phyloP scores from a whole-genome alignment of 2,113 vertebrate genomes.

The Apteryx mantelli region DNA sequence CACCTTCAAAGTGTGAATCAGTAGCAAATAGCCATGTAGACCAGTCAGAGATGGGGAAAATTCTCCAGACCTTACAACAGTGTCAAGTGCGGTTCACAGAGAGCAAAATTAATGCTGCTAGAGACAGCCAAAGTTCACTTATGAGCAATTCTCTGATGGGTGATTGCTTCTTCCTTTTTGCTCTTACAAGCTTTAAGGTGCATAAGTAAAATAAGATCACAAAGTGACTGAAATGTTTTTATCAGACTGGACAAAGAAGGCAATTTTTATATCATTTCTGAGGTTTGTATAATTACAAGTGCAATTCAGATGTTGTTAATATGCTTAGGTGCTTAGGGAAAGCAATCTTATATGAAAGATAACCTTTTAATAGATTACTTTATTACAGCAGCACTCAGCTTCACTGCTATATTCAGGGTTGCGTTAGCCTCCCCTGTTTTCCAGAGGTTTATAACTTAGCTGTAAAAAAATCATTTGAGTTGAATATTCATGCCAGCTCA shows the following conservation, averaged over 20 bases:
- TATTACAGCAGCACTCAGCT: constrained; percentile 37
- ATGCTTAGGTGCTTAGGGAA: constrained; percentile 75
- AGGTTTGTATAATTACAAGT: constrained; percentile 73
- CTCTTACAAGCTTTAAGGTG: constrained; percentile 46
- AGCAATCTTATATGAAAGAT: constrained; percentile 74
- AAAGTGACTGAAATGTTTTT: constrained; percentile 53
- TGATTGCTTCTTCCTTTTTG: constrained; percentile 68
- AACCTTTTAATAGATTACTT: constrained; percentile 72
- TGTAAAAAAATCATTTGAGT: background rate
- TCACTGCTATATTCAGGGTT: background rate
- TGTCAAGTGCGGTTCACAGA: constrained; percentile 69
- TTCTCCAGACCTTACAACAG: constrained; percentile 7
- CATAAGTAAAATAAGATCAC: constrained; percentile 50
- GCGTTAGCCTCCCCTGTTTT: constrained; percentile 7
- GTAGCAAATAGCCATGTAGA: constrained; percentile 28
- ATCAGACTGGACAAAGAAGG: constrained; percentile 60
- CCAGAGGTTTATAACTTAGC: background rate
- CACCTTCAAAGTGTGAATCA: constrained; percentile 45
- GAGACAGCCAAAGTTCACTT: constrained; percentile 59
- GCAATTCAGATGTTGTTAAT: constrained; percentile 70
- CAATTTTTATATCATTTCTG: constrained; percentile 69
- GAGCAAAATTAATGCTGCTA: constrained; percentile 69
- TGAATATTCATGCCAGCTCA: constrained; percentile 40
- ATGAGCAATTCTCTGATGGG: constrained; percentile 64
- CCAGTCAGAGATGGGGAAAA: background rate